Percentiles rank a stretch among this genome's conserved stretches.
Conservation (phyloP, 2,113 vertebrate species). For the Eidolon helvum region DNA sequence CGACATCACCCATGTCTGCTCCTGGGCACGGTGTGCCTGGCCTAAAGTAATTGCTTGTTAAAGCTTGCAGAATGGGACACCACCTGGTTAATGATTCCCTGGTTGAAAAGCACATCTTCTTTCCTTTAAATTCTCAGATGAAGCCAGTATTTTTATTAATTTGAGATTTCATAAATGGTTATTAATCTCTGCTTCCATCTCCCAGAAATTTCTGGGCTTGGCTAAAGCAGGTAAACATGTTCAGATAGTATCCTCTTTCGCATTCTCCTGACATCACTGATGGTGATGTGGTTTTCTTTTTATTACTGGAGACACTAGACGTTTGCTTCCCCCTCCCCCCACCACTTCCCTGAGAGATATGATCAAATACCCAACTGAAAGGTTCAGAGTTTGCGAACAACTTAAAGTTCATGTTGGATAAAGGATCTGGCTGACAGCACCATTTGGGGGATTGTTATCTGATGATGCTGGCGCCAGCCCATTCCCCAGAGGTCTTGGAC, state of each 20-base stretch:
- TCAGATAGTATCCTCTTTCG: neutral
- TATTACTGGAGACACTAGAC: neutral
- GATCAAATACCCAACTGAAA: neutral
- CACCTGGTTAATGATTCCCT: neutral
- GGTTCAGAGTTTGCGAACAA: neutral
- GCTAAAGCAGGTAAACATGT: neutral
- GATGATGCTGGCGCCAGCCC: neutral
- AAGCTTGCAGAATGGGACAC: neutral
- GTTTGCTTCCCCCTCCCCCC: neutral
- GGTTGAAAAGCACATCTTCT: neutral
- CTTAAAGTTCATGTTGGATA: neutral
- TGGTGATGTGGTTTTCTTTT: neutral
- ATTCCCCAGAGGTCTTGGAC: neutral
- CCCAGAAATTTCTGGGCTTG: slow-evolving; percentile 52
- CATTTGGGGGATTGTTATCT: neutral
- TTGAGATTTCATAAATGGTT: slow-evolving; percentile 46
- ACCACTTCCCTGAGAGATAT: neutral
- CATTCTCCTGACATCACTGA: neutral
- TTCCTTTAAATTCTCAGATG: neutral
- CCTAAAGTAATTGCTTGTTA: neutral
- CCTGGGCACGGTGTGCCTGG: neutral
- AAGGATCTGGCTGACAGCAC: neutral
- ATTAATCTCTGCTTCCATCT: slow-evolving; percentile 47
- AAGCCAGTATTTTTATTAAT: slow-evolving; percentile 49
- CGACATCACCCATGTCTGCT: neutral